These are phyloP conservation scores for Danio tinwini DNA, from an alignment of 2,797 vertebrate species.

Conservation along the genomic window DNA sequence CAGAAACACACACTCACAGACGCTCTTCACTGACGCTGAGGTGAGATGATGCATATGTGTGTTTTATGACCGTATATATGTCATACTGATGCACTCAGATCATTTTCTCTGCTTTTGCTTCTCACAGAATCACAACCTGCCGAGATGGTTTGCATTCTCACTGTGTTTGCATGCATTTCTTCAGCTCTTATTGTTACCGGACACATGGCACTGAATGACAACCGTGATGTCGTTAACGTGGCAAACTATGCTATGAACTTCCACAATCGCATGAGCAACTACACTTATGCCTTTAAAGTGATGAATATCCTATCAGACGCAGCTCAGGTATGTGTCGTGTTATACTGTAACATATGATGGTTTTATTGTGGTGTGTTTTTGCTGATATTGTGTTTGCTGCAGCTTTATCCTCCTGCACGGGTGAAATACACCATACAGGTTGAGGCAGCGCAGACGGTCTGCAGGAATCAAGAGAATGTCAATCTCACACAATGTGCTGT, in stretches of 20 bases:
- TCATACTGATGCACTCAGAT: not conserved
- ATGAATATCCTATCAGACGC: conserved; percentile 48
- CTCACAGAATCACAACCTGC: conserved; percentile 2
- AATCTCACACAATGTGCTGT: conserved; percentile 53
- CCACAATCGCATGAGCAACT: conserved; percentile 55
- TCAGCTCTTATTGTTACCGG: conserved; percentile 2
- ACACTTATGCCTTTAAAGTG: conserved; percentile 54
- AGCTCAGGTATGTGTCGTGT: conserved; percentile 37
- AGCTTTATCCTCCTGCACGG: conserved; percentile 16
- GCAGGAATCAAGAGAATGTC: conserved; percentile 51
- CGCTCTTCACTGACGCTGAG: not conserved
- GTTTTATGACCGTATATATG: not conserved
- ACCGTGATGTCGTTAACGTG: conserved; percentile 39
- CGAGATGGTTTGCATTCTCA: conserved; percentile 22
- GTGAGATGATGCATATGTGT: not conserved
- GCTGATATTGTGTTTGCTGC: not conserved
- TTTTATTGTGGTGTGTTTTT: not conserved
- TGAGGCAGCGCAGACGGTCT: conserved; percentile 51
- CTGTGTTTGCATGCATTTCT: not conserved
- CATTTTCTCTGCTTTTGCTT: conserved; percentile 9
- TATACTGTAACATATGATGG: not conserved
- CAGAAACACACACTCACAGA: not conserved
- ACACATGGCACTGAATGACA: not conserved
- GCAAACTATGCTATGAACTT: conserved; percentile 56
- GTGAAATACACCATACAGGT: conserved; percentile 49